Percentiles rank a stretch among this genome's conserved stretches.
phyloP scores from a whole-genome alignment of 2,113 vertebrate species.

The Esox niger region DNA sequence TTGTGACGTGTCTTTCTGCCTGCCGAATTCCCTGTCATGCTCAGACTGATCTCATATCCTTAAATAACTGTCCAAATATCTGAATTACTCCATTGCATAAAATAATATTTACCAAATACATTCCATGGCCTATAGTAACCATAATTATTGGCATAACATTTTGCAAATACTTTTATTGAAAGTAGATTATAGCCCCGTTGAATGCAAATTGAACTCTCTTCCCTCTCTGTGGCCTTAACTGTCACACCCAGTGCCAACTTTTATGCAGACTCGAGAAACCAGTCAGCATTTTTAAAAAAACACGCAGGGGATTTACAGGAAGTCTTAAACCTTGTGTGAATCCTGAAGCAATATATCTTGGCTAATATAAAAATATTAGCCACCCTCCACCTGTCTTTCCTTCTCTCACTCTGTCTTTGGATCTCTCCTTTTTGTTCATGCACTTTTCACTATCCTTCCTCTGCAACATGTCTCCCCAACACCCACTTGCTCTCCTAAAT shows the following conservation, averaged over 20 bases:
- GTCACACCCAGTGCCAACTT: conserved; percentile 43
- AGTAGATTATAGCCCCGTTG: conserved; percentile 21
- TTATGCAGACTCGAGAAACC: conserved; percentile 51
- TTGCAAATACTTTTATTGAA: not conserved
- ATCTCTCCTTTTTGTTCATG: conserved; percentile 18
- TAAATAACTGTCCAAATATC: no score
- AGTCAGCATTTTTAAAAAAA: conserved; percentile 17
- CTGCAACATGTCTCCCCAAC: no score
- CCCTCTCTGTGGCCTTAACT: conserved; percentile 24
- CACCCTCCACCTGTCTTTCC: not conserved
- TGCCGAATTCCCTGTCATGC: not conserved
- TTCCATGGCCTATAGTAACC: not conserved
- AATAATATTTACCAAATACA: no score
- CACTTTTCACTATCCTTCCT: conserved; percentile 7
- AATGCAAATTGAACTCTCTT: conserved; percentile 25
- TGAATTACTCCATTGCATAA: no score
- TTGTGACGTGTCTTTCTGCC: conserved; percentile 6
- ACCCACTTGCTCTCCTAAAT: no score
- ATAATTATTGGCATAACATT: not conserved
- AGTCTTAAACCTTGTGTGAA: conserved; percentile 36
- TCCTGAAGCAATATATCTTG: conserved; percentile 22
- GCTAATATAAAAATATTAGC: not conserved
- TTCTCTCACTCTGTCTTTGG: conserved; percentile 9
- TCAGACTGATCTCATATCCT: no score
- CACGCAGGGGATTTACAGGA: conserved; percentile 38